A percentile compares a stretch with the other conserved stretches of the same genome.
These are phyloP conservation scores for Falco biarmicus DNA, from an alignment of 2,797 vertebrate species.

Conservation along the genomic window DNA sequence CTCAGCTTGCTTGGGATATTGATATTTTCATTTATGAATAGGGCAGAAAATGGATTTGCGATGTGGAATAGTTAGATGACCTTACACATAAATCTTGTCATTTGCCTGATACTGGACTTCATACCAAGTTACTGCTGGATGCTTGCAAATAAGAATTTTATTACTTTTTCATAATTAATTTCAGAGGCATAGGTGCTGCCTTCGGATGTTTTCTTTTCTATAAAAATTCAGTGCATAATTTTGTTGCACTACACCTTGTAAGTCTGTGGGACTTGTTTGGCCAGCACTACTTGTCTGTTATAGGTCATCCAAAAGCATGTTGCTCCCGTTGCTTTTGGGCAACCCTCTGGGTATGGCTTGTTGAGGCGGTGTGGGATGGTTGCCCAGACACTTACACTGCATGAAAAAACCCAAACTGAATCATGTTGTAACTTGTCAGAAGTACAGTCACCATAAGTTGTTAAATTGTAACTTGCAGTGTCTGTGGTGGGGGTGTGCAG, in stretches of 20 bases:
- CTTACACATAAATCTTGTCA: not conserved
- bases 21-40: not conserved
- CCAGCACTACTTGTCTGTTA: not conserved
- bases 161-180: not conserved
- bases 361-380: not conserved
- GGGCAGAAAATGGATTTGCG: rapidly evolving
- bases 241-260: not conserved
- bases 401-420: not conserved
- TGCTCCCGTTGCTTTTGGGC: not conserved
- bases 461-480: not conserved
- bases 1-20: not conserved
- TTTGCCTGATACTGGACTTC: not conserved
- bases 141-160: not conserved
- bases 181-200: not conserved
- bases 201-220: not conserved
- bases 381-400: not conserved
- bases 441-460: not conserved
- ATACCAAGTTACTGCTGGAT: not conserved
- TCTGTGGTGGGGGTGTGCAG: not conserved
- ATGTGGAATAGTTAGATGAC: not conserved
- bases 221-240: not conserved
- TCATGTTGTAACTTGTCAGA: not conserved
- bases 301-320: not conserved
- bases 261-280: not conserved
- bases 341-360: not conserved